phyloP scores from a whole-genome alignment of 2,113 vertebrate genomes.

The Neolamprologus devosi region DNA sequence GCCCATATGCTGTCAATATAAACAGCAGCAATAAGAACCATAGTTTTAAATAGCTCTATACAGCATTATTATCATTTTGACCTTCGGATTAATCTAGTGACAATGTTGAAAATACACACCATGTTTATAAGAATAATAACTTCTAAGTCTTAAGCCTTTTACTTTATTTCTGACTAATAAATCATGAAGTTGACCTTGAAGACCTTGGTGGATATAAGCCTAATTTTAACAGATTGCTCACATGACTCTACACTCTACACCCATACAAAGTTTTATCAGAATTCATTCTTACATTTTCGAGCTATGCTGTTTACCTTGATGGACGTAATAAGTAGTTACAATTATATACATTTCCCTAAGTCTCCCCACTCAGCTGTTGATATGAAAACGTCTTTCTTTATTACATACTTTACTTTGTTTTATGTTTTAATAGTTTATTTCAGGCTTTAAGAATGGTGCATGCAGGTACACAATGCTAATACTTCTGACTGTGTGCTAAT shows the following conservation, averaged over 20 bases:
- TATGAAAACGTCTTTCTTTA: background rate
- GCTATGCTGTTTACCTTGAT: background rate
- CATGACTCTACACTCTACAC: background rate
- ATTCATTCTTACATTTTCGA: accelerated
- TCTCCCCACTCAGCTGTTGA: background rate
- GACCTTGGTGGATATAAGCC: background rate
- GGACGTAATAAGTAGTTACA: background rate
- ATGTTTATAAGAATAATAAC: background rate
- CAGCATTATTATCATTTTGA: background rate
- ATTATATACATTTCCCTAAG: background rate
- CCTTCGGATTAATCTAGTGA: background rate
- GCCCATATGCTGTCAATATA: background rate
- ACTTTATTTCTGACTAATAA: background rate
- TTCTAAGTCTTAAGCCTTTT: background rate
- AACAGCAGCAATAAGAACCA: background rate
- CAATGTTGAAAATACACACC: background rate
- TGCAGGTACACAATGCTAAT: background rate
- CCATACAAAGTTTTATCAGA: background rate
- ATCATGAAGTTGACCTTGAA: background rate
- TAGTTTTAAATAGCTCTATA: background rate
- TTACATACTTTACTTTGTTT: background rate
- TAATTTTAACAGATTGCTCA: background rate
- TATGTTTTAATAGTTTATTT: background rate
- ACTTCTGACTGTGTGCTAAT: background rate
- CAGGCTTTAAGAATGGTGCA: background rate